Percentiles rank a stretch among this genome's conserved stretches.
Conservation (phyloP, 2,888 invertebrate genomes). For the Pandemis cinnamomeana region DNA sequence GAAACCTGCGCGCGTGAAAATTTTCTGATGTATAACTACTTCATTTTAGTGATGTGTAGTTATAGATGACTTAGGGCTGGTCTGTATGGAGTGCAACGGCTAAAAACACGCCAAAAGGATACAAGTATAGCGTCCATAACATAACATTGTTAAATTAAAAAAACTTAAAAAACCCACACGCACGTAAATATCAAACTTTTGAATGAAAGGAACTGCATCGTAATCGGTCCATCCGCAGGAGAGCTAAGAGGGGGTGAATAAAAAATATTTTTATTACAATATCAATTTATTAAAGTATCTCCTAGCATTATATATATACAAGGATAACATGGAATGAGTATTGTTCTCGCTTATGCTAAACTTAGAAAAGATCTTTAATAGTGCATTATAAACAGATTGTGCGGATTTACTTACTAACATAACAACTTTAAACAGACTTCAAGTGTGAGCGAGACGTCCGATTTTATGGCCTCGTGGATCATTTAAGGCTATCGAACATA, state of each 20-base stretch:
- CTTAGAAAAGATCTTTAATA: constrained; percentile 11
- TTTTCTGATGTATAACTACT: too few species aligned
- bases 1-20: too few species aligned
- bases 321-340: constrained; percentile 30
- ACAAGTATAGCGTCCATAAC: too few species aligned
- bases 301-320: constrained; percentile 15
- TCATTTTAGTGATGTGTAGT: too few species aligned
- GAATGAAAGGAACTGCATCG: too few species aligned
- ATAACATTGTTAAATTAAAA: too few species aligned
- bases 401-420: neutral
- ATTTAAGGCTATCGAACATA: neutral
- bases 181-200: too few species aligned
- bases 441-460: neutral
- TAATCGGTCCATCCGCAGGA: too few species aligned
- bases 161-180: too few species aligned
- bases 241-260: neutral
- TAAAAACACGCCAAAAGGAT: too few species aligned
- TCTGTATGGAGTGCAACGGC: too few species aligned
- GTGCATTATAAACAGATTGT: neutral
- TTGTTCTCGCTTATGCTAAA: constrained; percentile 19
- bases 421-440: neutral
- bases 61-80: too few species aligned
- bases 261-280: constrained; percentile 2
- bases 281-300: constrained; percentile 23
- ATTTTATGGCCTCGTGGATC: neutral